A percentile compares a stretch with the other conserved stretches of the same genome.
These are phyloP conservation scores for Hyposoter didymator DNA, from an alignment of 2,888 invertebrate species.

Conservation along the genomic window DNA sequence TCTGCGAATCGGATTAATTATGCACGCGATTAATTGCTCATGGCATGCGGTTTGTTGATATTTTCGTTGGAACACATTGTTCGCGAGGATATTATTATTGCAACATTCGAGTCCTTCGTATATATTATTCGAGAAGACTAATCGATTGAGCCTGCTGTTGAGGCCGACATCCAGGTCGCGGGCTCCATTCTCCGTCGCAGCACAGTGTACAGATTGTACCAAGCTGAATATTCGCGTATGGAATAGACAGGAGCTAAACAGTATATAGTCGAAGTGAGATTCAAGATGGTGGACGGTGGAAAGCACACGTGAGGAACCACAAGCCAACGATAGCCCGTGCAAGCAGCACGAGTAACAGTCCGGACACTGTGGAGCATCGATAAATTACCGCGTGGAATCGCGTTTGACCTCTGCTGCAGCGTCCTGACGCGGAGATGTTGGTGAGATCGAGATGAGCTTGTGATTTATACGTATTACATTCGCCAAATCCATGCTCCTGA, in stretches of 20 bases:
- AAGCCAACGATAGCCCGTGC: constrained; percentile 68
- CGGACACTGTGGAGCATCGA: constrained; percentile 67
- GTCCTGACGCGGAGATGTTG: constrained; percentile 42
- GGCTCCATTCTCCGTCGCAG: background rate
- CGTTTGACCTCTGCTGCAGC: constrained; percentile 56
- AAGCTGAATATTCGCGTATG: constrained; percentile 25
- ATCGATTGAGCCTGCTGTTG: constrained; percentile 56
- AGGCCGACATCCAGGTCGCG: constrained; percentile 13
- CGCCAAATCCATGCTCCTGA: constrained; percentile 41
- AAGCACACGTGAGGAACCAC: constrained; percentile 69
- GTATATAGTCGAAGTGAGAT: constrained; percentile 10
- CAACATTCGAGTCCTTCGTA: constrained; percentile 19
- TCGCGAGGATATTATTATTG: background rate
- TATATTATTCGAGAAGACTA: constrained; percentile 46
- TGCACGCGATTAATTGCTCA: background rate
- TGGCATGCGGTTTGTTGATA: background rate
- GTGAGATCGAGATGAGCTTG: constrained; percentile 61
- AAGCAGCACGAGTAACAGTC: constrained; percentile 69
- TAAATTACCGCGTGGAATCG: constrained; percentile 71
- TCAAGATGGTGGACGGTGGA: constrained; percentile 18
- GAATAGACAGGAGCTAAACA: constrained; percentile 49
- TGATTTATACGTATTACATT: constrained; percentile 46
- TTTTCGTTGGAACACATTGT: background rate
- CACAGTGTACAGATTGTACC: constrained; percentile 59
- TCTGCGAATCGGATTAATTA: background rate